Evolutionary conservation across 64 coral and sea anemone genomes (phyloP), one percentile per base, ranked within the genome.

Genomic region (Montipora efflorescens): DNA sequence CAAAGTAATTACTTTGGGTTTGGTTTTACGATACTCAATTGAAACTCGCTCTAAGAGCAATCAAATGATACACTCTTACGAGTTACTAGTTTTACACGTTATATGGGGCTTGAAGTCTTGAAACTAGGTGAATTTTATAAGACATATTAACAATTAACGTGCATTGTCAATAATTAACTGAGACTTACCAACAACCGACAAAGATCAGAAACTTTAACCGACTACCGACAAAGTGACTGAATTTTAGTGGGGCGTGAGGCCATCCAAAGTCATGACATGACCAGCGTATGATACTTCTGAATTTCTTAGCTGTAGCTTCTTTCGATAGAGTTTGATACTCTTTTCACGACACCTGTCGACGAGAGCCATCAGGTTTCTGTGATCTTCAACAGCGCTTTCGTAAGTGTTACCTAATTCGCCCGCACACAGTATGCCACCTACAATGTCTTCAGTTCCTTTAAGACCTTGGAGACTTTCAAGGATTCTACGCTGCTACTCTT

Each of bases 231-330:
- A 28, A 28, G 28, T 28, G 28, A 28, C 28, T 28, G 28, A 28
- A 28, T 28, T 28, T 28, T 28, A 28, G 23, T 25, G 23, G 23
- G 86, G 86, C 23, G 76, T 88, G 6, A 76, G 13, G 10, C 86
- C 86, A 76, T 76, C 49, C 1, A 20, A 44, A n/a, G 86, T 76
- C 25, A 58, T 0, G 48, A 25, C 25, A 25, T 1, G 25, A 25
- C 0, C 25, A 25, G 25, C 25, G 68, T 88, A 88, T 4, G 70
- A 11, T 15, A 76, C 86, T 46, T 88, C 86, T 58, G 51, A 22
- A 49, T 75, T 73, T 88, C 86, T 76, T 18, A 75, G 44, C 49
- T 76, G 86, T 3, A 76, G 52, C 47, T 88, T 75, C 43, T 88
- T 76, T 88, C 8, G 48, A 45, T 88, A 76, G 16, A 88, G 11